Evolutionary conservation across 2,113 vertebrate genomes (phyloP), one percentile per base, ranked within the genome.

Genomic region (Sclerurus mexicanus): DNA sequence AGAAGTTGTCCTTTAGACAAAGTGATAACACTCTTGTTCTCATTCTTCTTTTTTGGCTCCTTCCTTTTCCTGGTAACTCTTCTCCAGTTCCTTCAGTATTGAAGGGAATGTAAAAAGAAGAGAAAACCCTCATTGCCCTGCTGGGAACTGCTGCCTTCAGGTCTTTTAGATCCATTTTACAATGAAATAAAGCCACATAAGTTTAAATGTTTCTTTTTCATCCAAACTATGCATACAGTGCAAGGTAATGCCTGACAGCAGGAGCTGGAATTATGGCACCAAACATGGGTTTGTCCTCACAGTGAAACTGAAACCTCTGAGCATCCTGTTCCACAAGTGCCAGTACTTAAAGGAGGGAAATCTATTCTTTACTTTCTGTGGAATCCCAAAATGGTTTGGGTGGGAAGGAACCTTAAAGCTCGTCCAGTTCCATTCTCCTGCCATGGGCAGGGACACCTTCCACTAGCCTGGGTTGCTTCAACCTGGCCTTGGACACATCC

Each of bases 121-220:
- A 40, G 39, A 27, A 3, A 50, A 6, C 3, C 4, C 13, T 12
- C 3, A 1, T 2, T n/a, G 16, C 22, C 14, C 39, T 59, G 10
- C 11, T 75, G 39, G 15, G 18, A 46, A 18, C 42, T 50, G 3
- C 12, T 40, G 12, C 7, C 21, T 71, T 15, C 56, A 75, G 10
- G 37, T 16, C 30, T 33, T n/a, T 22, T 21, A 23, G 17, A 52
- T 31, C 7, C 7, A 13, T 56, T 67, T 86, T 25, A 31, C 24
- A 80, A 16, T 47, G 8, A 85, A 62, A 16, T 44, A 71, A 67
- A 78, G 1, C 3, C 7, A 42, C 6, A 7, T 21, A 35, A 17
- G 4, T 68, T 75, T 50, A 44, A 16, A 42, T 6, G 6, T 16
- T 50, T 31, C 10, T 52, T 72, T 24, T 83, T 56, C 35, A 68